A percentile compares a stretch with the other conserved stretches of the same genome.
These are phyloP conservation scores for Drosophila bipectinata DNA, from an alignment of 1,140 invertebrate genomes.

Conservation along the genomic window DNA sequence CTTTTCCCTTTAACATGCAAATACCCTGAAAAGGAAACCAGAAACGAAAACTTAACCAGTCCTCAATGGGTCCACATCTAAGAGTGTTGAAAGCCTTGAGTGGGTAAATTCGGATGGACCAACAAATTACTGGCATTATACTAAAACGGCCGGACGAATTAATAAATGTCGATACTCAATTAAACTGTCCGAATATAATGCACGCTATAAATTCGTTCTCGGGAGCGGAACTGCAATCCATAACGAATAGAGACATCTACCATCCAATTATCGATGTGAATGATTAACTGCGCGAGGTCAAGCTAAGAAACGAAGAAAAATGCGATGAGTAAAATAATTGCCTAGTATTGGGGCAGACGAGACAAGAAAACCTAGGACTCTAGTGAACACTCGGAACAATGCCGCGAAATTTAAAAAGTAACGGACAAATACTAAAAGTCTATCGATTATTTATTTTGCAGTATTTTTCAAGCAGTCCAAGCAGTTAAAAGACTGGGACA, in stretches of 20 bases:
- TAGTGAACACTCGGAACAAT: neutral
- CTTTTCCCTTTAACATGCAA: conserved; percentile 21
- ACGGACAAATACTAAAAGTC: neutral
- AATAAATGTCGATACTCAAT: conserved; percentile 79
- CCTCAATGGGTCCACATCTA: neutral
- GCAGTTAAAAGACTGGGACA: too few species aligned
- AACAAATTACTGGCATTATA: conserved; percentile 46
- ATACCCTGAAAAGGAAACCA: conserved; percentile 7
- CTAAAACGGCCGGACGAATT: conserved; percentile 50
- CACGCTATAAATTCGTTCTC: conserved; percentile 66
- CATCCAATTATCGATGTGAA: conserved; percentile 47
- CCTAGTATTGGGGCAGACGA: conserved; percentile 26
- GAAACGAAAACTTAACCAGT: conserved; percentile 6
- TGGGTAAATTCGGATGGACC: conserved; percentile 36
- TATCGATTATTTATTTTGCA: neutral
- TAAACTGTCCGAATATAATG: conserved; percentile 74
- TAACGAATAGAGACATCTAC: conserved; percentile 65
- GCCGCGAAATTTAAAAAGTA: neutral
- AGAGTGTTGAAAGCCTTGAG: conserved; percentile 70
- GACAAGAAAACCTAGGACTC: conserved; percentile 6
- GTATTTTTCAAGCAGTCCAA: neutral
- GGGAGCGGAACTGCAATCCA: conserved; percentile 4
- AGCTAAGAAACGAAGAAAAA: conserved; percentile 50
- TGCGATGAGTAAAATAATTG: conserved; percentile 51
- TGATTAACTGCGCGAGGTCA: conserved; percentile 53